Evolutionary conservation across 2,888 invertebrate species (phyloP).

Genomic region (Eurytoma californica): DNA sequence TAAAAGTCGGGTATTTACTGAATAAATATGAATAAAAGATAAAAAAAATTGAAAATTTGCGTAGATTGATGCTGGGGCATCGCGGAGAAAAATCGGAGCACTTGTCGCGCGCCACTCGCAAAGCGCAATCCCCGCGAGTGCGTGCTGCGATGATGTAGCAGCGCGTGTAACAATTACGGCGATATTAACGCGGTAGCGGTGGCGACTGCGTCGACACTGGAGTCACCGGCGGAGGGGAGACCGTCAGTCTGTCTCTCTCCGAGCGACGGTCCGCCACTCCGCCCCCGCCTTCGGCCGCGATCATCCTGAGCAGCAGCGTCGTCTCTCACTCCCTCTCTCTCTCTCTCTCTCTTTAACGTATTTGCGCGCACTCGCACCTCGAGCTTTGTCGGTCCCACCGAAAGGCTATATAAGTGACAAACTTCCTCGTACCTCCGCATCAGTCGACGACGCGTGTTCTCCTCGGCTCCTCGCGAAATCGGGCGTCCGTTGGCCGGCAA

Average conservation of each 20-base stretch:
- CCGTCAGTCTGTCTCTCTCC: constrained; percentile 14
- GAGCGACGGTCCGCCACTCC: background rate
- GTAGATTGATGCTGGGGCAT: background rate
- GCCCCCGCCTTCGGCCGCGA: background rate
- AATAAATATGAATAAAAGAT: no score
- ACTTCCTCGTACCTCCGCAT: constrained; percentile 66
- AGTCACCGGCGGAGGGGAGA: background rate
- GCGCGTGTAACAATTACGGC: constrained; percentile 56
- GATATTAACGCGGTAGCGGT: constrained; percentile 55
- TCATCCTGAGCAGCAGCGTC: constrained; percentile 43
- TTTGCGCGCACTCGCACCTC: constrained; percentile 60
- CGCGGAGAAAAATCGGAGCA: background rate
- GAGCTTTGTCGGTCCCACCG: constrained; percentile 64
- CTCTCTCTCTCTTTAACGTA: constrained; percentile 1
- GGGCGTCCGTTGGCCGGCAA: background rate
- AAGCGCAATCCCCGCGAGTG: background rate
- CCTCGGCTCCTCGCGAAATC: constrained; percentile 24
- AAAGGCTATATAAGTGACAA: constrained; percentile 72
- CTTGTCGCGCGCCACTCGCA: background rate
- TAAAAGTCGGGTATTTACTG: no score
- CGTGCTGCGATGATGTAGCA: background rate
- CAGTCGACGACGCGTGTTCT: constrained; percentile 55
- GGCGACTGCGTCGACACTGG: constrained; percentile 18
- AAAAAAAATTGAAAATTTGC: no score
- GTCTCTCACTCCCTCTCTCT: constrained; percentile 51